Evolutionary conservation across 2,797 vertebrate species (phyloP).

Genomic region (Labroides dimidiatus): DNA sequence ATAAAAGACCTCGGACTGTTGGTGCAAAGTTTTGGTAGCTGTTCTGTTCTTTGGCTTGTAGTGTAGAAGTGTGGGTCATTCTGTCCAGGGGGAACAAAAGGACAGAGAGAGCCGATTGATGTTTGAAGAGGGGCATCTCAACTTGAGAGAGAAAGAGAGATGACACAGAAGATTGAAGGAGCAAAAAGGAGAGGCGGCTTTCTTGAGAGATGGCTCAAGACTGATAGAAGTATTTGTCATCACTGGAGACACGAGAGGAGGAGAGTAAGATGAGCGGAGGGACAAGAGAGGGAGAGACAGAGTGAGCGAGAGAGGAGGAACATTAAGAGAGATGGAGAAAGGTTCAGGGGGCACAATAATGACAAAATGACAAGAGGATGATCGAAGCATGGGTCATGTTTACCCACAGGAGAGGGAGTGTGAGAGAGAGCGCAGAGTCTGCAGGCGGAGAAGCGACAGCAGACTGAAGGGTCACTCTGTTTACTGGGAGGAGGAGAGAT

Average conservation of each 20-base stretch:
- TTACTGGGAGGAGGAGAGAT: conserved; percentile 58
- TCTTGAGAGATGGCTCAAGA: conserved; percentile 60
- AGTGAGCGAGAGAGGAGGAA: conserved; percentile 25
- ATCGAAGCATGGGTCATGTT: conserved; percentile 77
- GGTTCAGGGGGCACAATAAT: conserved; percentile 72
- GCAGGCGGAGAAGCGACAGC: conserved; percentile 55
- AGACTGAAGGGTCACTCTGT: conserved; percentile 75
- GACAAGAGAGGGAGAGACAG: conserved; percentile 41
- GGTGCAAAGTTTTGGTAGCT: not conserved
- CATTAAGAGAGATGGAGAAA: conserved; percentile 48
- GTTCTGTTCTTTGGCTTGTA: not conserved
- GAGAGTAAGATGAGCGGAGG: conserved; percentile 39
- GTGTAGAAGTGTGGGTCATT: conserved; percentile 7
- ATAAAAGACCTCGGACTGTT: conserved; percentile 2
- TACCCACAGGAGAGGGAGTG: conserved; percentile 71
- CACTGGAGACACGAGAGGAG: conserved; percentile 41
- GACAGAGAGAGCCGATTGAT: conserved; percentile 18
- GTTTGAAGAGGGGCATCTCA: conserved; percentile 27
- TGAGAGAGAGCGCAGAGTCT: conserved; percentile 51
- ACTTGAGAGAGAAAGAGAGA: conserved; percentile 50
- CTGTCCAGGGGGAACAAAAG: conserved; percentile 12
- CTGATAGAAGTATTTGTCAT: conserved; percentile 68
- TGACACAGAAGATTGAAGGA: conserved; percentile 41
- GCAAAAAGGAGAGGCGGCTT: conserved; percentile 33
- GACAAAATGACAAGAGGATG: conserved; percentile 78